Evolutionary conservation across 2,888 invertebrate species (phyloP).

Genomic region (Petrophora chlorosata): DNA sequence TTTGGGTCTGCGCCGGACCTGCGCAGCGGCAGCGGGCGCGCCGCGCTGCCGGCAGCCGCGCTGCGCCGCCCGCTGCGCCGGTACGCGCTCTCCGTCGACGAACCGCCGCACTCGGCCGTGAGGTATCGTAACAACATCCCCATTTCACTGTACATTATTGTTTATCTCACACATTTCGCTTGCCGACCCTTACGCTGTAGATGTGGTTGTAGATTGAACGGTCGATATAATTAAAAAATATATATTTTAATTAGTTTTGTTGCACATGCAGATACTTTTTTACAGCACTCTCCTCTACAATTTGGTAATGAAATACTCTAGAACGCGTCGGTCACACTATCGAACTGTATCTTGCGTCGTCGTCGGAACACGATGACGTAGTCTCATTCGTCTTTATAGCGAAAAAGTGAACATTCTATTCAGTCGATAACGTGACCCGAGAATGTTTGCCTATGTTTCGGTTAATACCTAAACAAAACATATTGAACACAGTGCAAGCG

Average conservation of each 20-base stretch:
- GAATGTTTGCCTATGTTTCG: too few species aligned
- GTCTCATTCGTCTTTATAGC: too few species aligned
- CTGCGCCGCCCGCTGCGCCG: constrained; percentile 85
- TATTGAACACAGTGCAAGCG: constrained; percentile 68
- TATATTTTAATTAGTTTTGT: too few species aligned
- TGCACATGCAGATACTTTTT: too few species aligned
- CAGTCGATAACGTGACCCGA: too few species aligned
- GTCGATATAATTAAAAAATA: background rate
- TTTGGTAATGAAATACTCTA: too few species aligned
- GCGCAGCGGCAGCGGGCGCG: constrained; percentile 65
- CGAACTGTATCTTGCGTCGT: too few species aligned
- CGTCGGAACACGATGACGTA: too few species aligned
- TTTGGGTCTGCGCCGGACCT: constrained; percentile 86
- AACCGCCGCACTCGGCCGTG: constrained; percentile 83
- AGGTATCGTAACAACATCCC: constrained; percentile 54
- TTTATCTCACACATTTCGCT: constrained; percentile 19
- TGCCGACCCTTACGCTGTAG: constrained; percentile 14
- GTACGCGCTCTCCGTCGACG: constrained; percentile 93
- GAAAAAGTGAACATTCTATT: too few species aligned
- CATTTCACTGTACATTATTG: constrained; percentile 2
- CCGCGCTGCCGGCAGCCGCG: constrained; percentile 65
- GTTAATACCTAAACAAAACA: too few species aligned
- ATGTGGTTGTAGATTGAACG: background rate
- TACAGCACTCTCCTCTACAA: too few species aligned
- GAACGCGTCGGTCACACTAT: too few species aligned